Base-by-base conservation (phyloP, 37 sponge, comb jelly and placozoan genomes). In the Cliona cf. orientalis region DNA sequence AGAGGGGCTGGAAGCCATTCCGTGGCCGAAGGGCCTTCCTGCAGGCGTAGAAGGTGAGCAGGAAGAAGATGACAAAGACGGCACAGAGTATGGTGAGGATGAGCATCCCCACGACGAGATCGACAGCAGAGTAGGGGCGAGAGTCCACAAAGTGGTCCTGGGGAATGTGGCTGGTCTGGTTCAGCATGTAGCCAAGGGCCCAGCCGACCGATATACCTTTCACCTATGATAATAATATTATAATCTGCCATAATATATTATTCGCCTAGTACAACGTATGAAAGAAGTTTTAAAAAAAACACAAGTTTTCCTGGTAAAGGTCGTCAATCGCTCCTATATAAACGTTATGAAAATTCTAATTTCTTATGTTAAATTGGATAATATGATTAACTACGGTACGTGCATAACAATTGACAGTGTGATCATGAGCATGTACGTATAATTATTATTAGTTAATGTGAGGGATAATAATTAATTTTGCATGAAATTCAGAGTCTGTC, bases 181-280 rank as follows among this genome's bases (percentile, higher is more conserved):
- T 35, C 67, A 87, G 23, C 80, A 92, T 64, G 77, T 87, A 92
- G 4, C 92, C 92, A 39, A 87, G 59, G 7, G 92, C 23, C 92
- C 92, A 92, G 19, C 80, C 88, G 33, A 87, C 5, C 42, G 55
- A 14, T 2, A 44, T 53, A 33, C 28, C 32, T 32, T 77, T 46
- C 61, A 78, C 73, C 90, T 83, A n/a, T n/a, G n/a, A n/a, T n/a
- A n/a, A n/a, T n/a, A n/a, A n/a, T n/a, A n/a, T n/a, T n/a, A n/a
- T n/a, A n/a, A 44, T 25, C 11, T 25, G 35, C 53, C 57, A 28
- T 23, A 64, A 46, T 26, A 36, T 22, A 42, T 2, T 2, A 43
- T 17, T 39, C 40, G 72, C 46, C 22, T 23, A 14, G n/a, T 6
- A 4, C n/a, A n/a, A n/a, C n/a, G n/a, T n/a, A n/a, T n/a, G n/a